Evolutionary conservation across 2,113 vertebrate species (phyloP), one percentile per base, ranked within the genome.

Genomic region (Archilochus colubris): DNA sequence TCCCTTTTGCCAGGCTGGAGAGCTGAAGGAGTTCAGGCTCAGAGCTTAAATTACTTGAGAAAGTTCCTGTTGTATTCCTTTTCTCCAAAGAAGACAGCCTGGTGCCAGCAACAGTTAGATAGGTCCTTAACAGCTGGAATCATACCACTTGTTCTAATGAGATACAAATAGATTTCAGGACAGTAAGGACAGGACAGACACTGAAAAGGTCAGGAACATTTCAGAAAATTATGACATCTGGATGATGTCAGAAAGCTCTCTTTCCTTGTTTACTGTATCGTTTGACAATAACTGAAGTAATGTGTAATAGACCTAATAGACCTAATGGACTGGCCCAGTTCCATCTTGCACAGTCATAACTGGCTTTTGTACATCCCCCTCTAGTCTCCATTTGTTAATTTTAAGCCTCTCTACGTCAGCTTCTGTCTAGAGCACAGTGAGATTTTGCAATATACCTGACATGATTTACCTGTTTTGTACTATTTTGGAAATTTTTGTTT

Each of bases 301-400:
- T 33, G 54, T 48, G 30, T 94, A 55, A 82, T 69, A 70, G 31
- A 57, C 19, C 73, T 86, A 69, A 88, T 31, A 92, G 92, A 50
- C 14, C 14, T 92, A 82, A 80, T 75, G 63, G 54, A 58, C 64
- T 89, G 79, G 87, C 79, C 21, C 14, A 3, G 12, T 86, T 95
- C 72, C 82, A 86, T 91, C 62, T 80, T 91, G 75, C 73, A 46
- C 25, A 90, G 73, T 67, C 79, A 80, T 89, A 91, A 69, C 25
- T 33, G 86, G 31, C 46, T 92, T 82, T 24, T 84, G 62, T 85
- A 55, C 57, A 8, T 92, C 93, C 17, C 8, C 33, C 30, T 91
- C 72, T 53, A 53, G 33, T 25, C 24, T 21, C 27, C 55, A 36
- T 94, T 84, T 75, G 59, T 78, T 82, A 76, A 23, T 61, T 17